Evolutionary conservation across 2,888 invertebrate genomes (phyloP).

Genomic region (Idaea aversata): DNA sequence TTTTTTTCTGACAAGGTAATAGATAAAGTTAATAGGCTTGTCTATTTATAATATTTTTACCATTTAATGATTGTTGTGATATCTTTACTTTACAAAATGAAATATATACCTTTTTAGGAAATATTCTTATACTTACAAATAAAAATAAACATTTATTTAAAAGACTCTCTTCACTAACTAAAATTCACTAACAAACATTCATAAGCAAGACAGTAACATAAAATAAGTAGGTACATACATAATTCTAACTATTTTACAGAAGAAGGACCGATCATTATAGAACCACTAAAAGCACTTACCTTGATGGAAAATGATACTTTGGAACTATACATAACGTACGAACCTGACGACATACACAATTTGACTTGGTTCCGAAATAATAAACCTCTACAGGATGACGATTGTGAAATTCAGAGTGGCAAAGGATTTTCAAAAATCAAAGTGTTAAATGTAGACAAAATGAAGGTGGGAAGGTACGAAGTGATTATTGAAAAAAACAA

Average conservation of each 20-base stretch:
- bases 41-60: not conserved
- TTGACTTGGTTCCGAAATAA: slow-evolving; percentile 94
- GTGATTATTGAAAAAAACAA: slow-evolving; percentile 88
- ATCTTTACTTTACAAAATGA: not conserved
- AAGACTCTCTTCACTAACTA: not conserved
- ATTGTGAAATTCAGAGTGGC: slow-evolving; percentile 80
- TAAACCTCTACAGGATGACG: slow-evolving; percentile 84
- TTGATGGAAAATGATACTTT: slow-evolving; percentile 85
- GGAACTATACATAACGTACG: slow-evolving; percentile 85
- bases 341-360: slow-evolving; percentile 85
- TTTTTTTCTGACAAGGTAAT: too few relatives aligned
- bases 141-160: not conserved
- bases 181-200: not conserved
- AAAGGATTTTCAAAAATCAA: slow-evolving; percentile 83
- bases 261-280: slow-evolving; percentile 82
- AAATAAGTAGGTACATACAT: not conserved
- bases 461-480: slow-evolving; percentile 93
- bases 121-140: not conserved
- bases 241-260: slow-evolving; percentile 62
- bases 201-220: not conserved
- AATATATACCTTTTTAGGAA: not conserved
- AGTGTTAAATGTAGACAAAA: slow-evolving; percentile 85
- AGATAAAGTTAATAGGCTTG: not conserved
- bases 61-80: not conserved
- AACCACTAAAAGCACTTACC: slow-evolving; percentile 88